Percentiles rank a stretch among this genome's conserved stretches.
These are phyloP conservation scores for Gephyroberyx darwinii DNA, from an alignment of 2,797 vertebrate genomes.

Conservation along the genomic window DNA sequence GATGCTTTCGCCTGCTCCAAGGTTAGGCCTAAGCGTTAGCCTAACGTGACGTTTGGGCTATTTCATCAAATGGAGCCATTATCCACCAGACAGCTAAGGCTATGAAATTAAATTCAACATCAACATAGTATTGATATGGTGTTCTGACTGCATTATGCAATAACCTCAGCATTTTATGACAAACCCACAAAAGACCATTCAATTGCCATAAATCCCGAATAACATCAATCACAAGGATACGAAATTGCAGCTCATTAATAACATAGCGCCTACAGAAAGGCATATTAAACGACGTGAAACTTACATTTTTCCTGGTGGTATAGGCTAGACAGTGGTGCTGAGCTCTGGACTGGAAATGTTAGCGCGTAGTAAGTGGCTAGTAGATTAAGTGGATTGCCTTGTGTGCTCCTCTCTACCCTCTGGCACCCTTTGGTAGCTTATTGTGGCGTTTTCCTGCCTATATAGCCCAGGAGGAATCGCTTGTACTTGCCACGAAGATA, in stretches of 20 bases:
- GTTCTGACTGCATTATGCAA: neutral
- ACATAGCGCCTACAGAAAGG: neutral
- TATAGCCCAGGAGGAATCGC: conserved; percentile 65
- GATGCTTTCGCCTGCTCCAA: conserved; percentile 44
- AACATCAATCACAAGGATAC: conserved; percentile 19
- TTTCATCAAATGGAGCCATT: neutral
- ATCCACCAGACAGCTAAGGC: neutral
- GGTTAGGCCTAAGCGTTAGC: conserved; percentile 64
- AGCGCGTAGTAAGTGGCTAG: conserved; percentile 66
- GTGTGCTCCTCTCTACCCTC: conserved; percentile 76
- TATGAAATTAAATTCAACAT: neutral
- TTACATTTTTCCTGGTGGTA: conserved; percentile 74
- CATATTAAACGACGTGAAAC: conserved; percentile 39
- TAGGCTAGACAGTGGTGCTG: conserved; percentile 63
- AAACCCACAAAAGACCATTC: conserved; percentile 5
- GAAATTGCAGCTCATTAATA: conserved; percentile 3
- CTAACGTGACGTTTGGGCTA: conserved; percentile 16
- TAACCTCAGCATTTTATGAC: neutral
- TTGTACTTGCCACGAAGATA: conserved; percentile 39
- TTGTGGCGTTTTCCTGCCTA: conserved; percentile 71
- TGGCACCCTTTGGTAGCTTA: conserved; percentile 71
- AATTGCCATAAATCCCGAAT: conserved; percentile 22
- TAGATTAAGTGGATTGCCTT: conserved; percentile 74
- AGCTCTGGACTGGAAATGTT: conserved; percentile 69
- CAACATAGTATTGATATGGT: neutral